These are phyloP conservation scores for Pelobates fuscus DNA, from an alignment of 2,113 vertebrate genomes.

Conservation along the genomic window DNA sequence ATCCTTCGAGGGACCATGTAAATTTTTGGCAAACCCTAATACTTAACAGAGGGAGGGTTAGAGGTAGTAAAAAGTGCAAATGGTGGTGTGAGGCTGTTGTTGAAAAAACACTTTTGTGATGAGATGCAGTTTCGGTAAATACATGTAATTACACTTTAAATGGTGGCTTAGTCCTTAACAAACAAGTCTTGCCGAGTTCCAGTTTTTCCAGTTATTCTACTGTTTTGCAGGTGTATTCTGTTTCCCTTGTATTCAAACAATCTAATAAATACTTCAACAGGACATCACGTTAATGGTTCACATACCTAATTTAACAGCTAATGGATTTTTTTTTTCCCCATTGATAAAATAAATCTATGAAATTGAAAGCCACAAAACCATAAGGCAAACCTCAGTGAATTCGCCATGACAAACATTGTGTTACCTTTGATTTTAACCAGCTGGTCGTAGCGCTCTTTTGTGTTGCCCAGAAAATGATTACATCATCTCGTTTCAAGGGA, in stretches of 20 bases:
- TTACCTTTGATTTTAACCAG: background rate
- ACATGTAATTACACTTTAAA: no score
- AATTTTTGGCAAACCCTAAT: no score
- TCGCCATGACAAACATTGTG: background rate
- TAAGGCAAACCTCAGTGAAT: background rate
- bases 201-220: slow-evolving; percentile 2
- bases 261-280: slow-evolving; percentile 29
- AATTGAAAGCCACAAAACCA: slow-evolving; percentile 21
- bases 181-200: slow-evolving; percentile 5
- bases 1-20: no score
- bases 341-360: background rate
- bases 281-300: slow-evolving; percentile 28
- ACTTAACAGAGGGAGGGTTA: no score
- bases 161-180: background rate
- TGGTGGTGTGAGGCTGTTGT: no score
- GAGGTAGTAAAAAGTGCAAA: no score
- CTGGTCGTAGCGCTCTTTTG: background rate
- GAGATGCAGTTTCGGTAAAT: no score
- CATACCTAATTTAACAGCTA: slow-evolving; percentile 23
- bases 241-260: background rate
- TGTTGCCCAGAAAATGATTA: background rate
- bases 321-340: slow-evolving; percentile 1
- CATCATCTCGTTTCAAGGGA: background rate
- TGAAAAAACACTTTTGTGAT: no score
- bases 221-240: slow-evolving; percentile 1